Evolutionary conservation across 2,113 vertebrate species (phyloP).

Genomic region (Brachypteracias leptosomus): DNA sequence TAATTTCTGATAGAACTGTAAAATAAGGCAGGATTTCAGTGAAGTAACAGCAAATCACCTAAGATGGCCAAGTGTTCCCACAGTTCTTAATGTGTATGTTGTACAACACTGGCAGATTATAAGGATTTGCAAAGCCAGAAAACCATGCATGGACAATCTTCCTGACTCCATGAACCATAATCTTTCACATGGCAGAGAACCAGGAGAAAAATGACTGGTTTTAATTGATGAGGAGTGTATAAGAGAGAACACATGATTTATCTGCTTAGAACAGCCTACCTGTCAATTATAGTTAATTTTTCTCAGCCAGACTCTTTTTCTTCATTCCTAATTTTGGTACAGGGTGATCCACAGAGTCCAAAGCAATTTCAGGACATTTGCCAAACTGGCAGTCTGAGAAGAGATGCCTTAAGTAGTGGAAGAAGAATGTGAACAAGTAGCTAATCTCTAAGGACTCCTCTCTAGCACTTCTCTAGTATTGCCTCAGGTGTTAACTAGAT

Average conservation of each 20-base stretch:
- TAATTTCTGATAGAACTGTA: neutral
- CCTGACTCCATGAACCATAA: neutral
- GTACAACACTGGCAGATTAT: neutral
- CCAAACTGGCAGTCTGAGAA: neutral
- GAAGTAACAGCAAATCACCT: neutral
- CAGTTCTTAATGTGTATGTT: neutral
- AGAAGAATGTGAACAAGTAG: neutral
- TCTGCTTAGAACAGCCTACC: neutral
- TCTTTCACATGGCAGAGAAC: neutral
- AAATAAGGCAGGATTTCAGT: neutral
- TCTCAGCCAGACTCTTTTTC: neutral
- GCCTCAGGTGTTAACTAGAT: neutral
- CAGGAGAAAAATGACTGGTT: neutral
- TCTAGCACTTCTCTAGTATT: neutral
- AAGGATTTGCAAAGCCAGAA: neutral
- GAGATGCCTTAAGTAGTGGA: neutral
- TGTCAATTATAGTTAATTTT: neutral
- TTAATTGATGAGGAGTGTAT: neutral
- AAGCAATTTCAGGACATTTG: neutral
- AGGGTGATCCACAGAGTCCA: neutral
- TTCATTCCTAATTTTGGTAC: neutral
- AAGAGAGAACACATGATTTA: neutral
- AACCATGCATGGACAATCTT: neutral
- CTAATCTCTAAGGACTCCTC: neutral
- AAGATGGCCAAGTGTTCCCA: neutral